Percentiles rank a stretch among this genome's conserved stretches.
phyloP scores from a whole-genome alignment of 2,888 invertebrate genomes.

The Phasia obesa region DNA sequence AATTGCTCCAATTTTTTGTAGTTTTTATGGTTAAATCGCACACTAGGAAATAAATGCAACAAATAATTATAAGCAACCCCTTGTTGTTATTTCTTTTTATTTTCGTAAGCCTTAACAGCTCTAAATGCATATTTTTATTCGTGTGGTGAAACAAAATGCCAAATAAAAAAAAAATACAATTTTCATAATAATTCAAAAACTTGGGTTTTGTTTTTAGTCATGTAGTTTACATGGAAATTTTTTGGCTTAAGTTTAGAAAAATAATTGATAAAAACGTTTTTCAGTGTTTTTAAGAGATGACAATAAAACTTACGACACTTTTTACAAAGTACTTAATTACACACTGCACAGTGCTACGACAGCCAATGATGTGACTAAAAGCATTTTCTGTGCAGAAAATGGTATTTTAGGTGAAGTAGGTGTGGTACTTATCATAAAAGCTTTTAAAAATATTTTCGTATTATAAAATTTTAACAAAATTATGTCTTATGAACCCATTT shows the following conservation, averaged over 20 bases:
- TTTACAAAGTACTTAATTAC: no score
- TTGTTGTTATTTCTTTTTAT: neutral
- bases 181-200: neutral
- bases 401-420: no score
- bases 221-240: no score
- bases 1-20: slow-evolving; percentile 52
- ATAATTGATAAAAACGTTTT: neutral
- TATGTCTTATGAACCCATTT: no score
- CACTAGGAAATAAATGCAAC: slow-evolving; percentile 30
- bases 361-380: no score
- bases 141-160: slow-evolving; percentile 16
- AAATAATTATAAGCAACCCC: slow-evolving; percentile 18
- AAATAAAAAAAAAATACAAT: neutral
- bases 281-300: neutral
- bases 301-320: no score
- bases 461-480: no score
- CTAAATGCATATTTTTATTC: neutral
- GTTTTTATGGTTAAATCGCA: slow-evolving; percentile 4
- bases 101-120: neutral
- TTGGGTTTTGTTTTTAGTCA: neutral
- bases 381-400: no score
- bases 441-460: no score
- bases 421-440: no score
- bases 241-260: neutral
- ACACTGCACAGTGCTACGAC: no score